A percentile compares a stretch with the other conserved stretches of the same genome.
Evolutionary conservation across 2,797 vertebrate genomes (phyloP).

Genomic region (Tachyglossus aculeatus): DNA sequence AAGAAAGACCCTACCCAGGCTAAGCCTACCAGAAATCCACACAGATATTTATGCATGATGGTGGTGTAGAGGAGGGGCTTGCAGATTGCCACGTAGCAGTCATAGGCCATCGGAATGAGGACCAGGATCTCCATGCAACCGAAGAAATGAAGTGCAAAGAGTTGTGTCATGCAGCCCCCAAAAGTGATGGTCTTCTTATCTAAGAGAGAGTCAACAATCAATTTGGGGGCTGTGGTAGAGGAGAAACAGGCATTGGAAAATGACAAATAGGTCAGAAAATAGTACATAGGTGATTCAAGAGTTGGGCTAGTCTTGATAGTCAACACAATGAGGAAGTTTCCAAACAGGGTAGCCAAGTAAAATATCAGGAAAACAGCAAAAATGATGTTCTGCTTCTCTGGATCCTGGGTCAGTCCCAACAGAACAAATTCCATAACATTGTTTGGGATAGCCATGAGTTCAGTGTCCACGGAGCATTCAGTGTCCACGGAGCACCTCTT

Average conservation of each 20-base stretch:
- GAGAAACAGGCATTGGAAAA: constrained; percentile 15
- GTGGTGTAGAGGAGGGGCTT: constrained; percentile 29
- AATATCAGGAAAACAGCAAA: constrained; percentile 33
- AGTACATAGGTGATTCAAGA: constrained; percentile 20
- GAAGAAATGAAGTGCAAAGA: constrained; percentile 39
- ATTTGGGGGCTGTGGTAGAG: not conserved
- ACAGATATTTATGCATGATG: constrained; percentile 12
- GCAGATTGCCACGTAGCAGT: constrained; percentile 49
- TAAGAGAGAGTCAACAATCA: constrained; percentile 10
- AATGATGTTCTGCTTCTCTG: not conserved
- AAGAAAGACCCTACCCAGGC: constrained; percentile 15
- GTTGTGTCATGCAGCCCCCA: constrained; percentile 36
- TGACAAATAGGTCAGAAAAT: constrained; percentile 22
- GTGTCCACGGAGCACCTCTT: no score
- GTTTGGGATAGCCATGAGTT: not conserved
- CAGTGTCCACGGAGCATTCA: no score
- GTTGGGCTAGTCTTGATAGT: not conserved
- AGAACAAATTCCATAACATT: constrained; percentile 38
- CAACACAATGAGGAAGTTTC: constrained; percentile 22
- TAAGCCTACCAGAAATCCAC: not conserved
- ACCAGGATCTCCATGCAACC: constrained; percentile 42
- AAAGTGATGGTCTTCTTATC: constrained; percentile 20
- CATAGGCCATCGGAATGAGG: constrained; percentile 40
- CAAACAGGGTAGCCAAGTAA: constrained; percentile 6
- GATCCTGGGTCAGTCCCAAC: constrained; percentile 20